Conservation (phyloP, 2,888 invertebrate species). For the Pollenia amentaria region DNA sequence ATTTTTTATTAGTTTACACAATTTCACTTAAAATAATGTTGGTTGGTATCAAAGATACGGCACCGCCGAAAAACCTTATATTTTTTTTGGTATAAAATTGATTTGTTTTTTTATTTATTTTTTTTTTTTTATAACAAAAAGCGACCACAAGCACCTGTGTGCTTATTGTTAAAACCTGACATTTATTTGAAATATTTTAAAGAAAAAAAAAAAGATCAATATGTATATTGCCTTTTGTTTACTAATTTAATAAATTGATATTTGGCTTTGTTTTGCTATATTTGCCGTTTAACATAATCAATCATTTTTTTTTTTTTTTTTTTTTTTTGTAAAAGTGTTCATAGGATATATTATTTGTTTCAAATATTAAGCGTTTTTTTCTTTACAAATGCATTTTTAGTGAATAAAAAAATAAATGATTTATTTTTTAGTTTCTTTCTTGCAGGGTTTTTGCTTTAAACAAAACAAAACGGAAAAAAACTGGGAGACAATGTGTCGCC, state of each 20-base stretch:
- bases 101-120: too few relatives aligned
- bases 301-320: slow-evolving; percentile 53
- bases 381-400: background rate
- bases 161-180: too few relatives aligned
- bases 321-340: background rate
- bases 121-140: background rate
- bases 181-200: background rate
- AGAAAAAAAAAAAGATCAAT: background rate
- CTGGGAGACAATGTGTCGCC: slow-evolving; percentile 74
- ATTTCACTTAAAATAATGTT: too few relatives aligned
- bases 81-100: too few relatives aligned
- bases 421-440: background rate
- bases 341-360: background rate
- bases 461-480: slow-evolving; percentile 1
- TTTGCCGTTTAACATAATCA: slow-evolving; percentile 60
- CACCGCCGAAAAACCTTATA: too few relatives aligned
- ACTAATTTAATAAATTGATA: slow-evolving; percentile 66
- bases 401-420: slow-evolving; percentile 15
- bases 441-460: slow-evolving; percentile 9
- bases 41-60: too few relatives aligned
- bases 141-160: background rate
- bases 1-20: too few relatives aligned
- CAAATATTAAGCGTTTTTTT: background rate
- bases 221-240: slow-evolving; percentile 48
- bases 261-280: slow-evolving; percentile 52